Evolutionary conservation across 2,888 invertebrate species (phyloP), one percentile per base, ranked within the genome.

Genomic region (Adelphocoris suturalis): DNA sequence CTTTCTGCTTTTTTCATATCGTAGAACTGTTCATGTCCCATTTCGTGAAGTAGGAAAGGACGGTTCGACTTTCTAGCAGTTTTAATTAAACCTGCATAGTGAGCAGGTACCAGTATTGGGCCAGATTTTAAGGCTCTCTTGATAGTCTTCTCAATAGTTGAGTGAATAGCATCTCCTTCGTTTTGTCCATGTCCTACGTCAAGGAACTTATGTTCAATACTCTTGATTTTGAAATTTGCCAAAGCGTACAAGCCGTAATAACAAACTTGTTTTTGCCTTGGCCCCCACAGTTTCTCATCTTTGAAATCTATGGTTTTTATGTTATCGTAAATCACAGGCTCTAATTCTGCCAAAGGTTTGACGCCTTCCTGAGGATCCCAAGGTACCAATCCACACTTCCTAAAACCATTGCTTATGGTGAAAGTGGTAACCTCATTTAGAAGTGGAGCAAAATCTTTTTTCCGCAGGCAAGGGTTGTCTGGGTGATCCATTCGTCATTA

Each of bases 361-460:
- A 80, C 19, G 23, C 48, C 84, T 55, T 84, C 37, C 48, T 68
- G 80, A 46, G 80, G 48, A 82, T 82, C 46, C 82, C 82, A 82
- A 13, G 82, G 82, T 4, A 47, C 52, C 48, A 48, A 19, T 19
- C 82, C 82, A 28, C 78, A 78, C n/a, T 78, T 78, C n/a, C 37
- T 78, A 37, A 78, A 78, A 37, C 91, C 91, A 82, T 91, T 91
- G 37, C 27, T 37, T 82, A 91, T 19, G 81, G 90, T 86, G 2
- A 48, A 52, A n/a, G 52, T 27, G 16, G 61, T 90, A 37, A 91
- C 57, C 48, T 91, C 81, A 80, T 91, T 76, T 27, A 91, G 88
- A 57, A 91, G 82, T 47, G 76, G 86, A 23, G 90, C 85, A 89
- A 91, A 91, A 90, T 91, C 55, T 61, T 68, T 90, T 84, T 90